These are phyloP conservation scores for Pherbina coryleti DNA, from an alignment of 2,888 invertebrate genomes.

Conservation along the genomic window DNA sequence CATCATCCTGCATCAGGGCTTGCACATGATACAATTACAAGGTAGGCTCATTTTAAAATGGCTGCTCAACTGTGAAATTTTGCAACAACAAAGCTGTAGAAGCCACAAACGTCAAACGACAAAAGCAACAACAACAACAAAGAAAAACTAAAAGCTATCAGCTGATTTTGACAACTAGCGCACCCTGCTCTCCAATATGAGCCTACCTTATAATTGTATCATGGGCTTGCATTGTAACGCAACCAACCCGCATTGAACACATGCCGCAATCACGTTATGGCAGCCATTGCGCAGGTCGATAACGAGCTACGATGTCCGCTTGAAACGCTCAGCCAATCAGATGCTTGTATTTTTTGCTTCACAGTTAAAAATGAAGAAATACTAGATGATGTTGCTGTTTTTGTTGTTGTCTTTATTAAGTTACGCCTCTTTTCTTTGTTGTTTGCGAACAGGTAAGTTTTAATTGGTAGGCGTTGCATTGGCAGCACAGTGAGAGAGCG, in stretches of 20 bases:
- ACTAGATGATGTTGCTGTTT: constrained; percentile 41
- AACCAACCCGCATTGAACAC: no score
- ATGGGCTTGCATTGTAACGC: no score
- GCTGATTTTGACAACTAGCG: no score
- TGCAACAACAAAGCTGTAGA: no score
- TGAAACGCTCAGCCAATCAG: constrained; percentile 59
- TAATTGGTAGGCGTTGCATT: constrained; percentile 19
- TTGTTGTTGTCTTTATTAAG: neutral
- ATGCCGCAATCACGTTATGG: constrained; percentile 54
- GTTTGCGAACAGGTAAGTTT: neutral
- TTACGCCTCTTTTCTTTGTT: neutral
- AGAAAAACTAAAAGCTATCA: no score
- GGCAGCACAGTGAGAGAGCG: neutral
- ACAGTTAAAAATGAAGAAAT: constrained; percentile 19
- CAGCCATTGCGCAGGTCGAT: constrained; percentile 63
- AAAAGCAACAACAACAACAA: no score
- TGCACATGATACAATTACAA: no score
- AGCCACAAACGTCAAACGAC: no score
- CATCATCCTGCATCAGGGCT: neutral
- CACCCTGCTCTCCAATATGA: no score
- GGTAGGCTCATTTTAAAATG: no score
- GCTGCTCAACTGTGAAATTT: no score
- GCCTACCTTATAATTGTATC: no score
- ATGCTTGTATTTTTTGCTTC: constrained; percentile 47
- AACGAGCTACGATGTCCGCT: constrained; percentile 54